Evolutionary conservation across 2,113 vertebrate genomes (phyloP).

Genomic region (Amblyornis subalaris): DNA sequence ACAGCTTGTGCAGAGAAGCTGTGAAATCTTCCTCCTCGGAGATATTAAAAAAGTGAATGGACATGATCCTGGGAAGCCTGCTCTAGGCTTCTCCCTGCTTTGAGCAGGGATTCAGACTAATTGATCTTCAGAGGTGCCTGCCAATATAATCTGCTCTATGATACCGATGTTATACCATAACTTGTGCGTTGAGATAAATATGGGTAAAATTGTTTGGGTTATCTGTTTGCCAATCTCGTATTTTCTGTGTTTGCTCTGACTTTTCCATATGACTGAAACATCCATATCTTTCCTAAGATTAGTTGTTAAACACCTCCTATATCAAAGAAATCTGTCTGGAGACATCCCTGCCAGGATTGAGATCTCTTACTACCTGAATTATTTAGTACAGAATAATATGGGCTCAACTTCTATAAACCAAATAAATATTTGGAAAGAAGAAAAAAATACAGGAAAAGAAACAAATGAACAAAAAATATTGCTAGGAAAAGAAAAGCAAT

Average conservation of each 20-base stretch:
- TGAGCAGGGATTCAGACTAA: neutral
- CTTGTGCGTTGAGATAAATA: neutral
- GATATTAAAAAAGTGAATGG: neutral
- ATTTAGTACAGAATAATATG: neutral
- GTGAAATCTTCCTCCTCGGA: neutral
- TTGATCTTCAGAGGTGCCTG: neutral
- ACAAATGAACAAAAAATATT: neutral
- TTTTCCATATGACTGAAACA: neutral
- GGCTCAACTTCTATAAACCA: neutral
- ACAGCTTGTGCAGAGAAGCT: neutral
- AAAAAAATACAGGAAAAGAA: neutral
- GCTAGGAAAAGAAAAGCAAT: neutral
- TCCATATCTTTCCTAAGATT: neutral
- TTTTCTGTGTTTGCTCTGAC: neutral
- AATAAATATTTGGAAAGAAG: neutral
- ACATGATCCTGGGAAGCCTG: neutral
- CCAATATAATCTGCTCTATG: neutral
- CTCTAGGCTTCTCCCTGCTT: neutral
- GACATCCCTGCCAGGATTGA: neutral
- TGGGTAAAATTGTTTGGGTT: neutral
- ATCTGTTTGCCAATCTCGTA: accelerated
- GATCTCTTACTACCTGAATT: neutral
- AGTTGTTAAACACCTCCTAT: neutral
- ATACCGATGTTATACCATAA: neutral
- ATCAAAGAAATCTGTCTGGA: neutral